Percentiles rank a stretch among this genome's conserved stretches.
Conservation (phyloP, 2,113 vertebrate species). For the Petromus typicus region DNA sequence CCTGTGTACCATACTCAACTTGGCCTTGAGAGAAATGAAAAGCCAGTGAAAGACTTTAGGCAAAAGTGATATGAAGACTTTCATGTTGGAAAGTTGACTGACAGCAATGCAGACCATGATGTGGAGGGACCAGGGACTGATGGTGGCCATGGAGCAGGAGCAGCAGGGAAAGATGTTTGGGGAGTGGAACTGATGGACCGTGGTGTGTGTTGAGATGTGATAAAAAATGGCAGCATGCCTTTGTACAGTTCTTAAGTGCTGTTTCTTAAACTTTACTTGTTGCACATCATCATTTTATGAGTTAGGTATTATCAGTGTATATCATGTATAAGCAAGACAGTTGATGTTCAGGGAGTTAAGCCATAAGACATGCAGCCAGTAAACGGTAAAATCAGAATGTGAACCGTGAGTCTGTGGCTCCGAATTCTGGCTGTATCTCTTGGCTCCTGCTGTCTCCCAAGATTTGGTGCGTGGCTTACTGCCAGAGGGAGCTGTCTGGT, state of each 20-base stretch:
- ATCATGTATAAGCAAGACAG: not conserved
- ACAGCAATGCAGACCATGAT: not conserved
- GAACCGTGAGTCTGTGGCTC: not conserved
- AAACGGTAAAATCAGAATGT: not conserved
- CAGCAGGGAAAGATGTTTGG: not conserved
- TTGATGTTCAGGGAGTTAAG: not conserved
- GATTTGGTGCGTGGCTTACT: not conserved
- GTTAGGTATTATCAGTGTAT: not conserved
- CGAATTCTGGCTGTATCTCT: not conserved
- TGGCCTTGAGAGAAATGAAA: not conserved
- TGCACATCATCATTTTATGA: not conserved
- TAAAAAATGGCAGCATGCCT: not conserved
- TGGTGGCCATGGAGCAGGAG: not conserved
- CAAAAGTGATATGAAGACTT: not conserved
- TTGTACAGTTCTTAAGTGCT: not conserved
- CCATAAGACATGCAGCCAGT: not conserved
- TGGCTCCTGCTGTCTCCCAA: not conserved
- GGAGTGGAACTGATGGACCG: not conserved
- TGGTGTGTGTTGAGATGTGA: not conserved
- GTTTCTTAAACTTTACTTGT: not conserved
- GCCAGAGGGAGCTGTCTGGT: not conserved
- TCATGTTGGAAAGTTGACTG: not conserved
- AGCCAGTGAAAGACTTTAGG: not conserved
- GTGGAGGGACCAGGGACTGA: not conserved
- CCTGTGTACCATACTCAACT: not conserved